Conservation (phyloP, 2,113 vertebrate genomes). For the Odocoileus virginianus region DNA sequence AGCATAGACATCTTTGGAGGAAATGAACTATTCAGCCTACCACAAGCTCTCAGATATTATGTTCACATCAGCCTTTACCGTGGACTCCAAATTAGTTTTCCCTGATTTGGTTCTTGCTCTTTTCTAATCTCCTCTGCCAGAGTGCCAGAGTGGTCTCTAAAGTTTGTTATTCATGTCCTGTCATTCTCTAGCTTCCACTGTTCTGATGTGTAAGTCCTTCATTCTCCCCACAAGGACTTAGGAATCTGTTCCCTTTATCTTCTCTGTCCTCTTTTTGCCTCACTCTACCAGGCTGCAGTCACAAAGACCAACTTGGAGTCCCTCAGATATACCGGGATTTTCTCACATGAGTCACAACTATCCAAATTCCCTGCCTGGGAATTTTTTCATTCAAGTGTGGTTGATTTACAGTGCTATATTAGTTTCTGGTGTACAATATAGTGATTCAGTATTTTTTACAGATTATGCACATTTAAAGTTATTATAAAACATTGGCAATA, state of each 20-base stretch:
- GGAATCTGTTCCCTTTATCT: not conserved
- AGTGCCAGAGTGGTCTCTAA: not conserved
- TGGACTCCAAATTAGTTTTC: not conserved
- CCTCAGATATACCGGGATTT: not conserved
- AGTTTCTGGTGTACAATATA: not conserved
- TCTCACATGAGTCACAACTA: not conserved
- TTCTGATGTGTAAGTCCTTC: not conserved
- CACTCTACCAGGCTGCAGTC: not conserved
- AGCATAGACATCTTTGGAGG: not conserved
- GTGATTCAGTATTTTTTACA: not conserved
- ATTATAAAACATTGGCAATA: not conserved
- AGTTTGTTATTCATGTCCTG: not conserved
- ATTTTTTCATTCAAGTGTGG: not conserved
- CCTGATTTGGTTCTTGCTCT: not conserved
- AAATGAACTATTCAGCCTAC: not conserved
- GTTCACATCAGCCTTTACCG: not conserved
- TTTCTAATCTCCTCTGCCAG: not conserved
- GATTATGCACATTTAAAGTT: not conserved
- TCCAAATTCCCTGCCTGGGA: not conserved
- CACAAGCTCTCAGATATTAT: not conserved
- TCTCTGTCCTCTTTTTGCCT: not conserved
- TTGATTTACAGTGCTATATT: not conserved
- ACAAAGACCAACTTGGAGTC: not conserved
- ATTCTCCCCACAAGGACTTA: not conserved
- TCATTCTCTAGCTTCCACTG: not conserved